These are phyloP conservation scores for Megaleporinus macrocephalus DNA, from an alignment of 2,113 vertebrate species.

Conservation along the genomic window DNA sequence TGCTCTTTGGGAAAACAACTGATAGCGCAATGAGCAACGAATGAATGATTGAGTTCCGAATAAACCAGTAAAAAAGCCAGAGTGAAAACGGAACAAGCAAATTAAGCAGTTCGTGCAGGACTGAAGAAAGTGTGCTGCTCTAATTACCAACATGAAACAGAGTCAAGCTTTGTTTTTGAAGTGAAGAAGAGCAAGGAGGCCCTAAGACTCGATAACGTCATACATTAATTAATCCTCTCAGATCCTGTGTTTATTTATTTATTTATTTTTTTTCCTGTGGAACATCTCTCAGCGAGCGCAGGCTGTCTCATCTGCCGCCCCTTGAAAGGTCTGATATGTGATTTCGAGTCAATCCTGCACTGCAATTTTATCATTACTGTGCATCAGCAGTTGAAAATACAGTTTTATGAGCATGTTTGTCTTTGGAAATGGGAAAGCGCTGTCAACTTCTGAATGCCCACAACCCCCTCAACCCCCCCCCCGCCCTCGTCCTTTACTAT, in stretches of 20 bases:
- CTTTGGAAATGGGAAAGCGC: constrained; percentile 62
- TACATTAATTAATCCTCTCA: constrained; percentile 36
- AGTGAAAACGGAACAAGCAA: background rate
- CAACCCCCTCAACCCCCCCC: constrained; percentile 45
- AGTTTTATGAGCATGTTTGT: constrained; percentile 65
- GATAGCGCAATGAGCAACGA: background rate
- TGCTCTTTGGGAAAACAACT: constrained; percentile 12
- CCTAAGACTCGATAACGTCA: constrained; percentile 5
- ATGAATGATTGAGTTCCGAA: background rate
- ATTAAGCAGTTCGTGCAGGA: background rate
- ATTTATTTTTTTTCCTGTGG: background rate
- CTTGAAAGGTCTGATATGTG: constrained; percentile 17
- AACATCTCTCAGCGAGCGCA: constrained; percentile 10
- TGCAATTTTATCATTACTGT: constrained; percentile 33
- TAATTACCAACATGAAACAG: constrained; percentile 45
- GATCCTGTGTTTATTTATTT: constrained; percentile 32
- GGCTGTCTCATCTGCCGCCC: background rate
- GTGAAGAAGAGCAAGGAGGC: constrained; percentile 26
- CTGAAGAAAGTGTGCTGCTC: constrained; percentile 15
- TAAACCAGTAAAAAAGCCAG: background rate
- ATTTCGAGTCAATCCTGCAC: background rate
- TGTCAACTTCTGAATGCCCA: constrained; percentile 27
- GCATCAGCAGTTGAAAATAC: constrained; percentile 64
- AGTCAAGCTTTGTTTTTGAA: constrained; percentile 36
- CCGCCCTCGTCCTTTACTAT: constrained; percentile 50